A percentile compares a stretch with the other conserved stretches of the same genome.
phyloP scores from a whole-genome alignment of 1,140 invertebrate species.

The Microvelia longipes region DNA sequence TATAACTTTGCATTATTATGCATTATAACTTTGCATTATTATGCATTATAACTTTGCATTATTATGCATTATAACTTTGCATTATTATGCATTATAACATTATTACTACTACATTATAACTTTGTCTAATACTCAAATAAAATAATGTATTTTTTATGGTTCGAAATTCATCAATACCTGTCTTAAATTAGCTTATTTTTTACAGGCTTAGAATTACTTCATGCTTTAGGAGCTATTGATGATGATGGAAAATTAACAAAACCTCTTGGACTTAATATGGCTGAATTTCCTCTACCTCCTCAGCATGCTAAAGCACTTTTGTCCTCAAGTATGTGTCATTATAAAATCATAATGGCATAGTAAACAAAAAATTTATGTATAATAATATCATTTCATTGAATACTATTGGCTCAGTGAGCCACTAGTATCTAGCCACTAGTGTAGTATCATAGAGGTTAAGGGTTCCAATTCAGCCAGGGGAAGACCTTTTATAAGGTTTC shows the following conservation, averaged over 20 bases:
- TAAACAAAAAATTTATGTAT: neutral
- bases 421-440: neutral
- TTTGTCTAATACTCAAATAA: too few relatives aligned
- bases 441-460: neutral
- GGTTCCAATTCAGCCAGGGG: neutral
- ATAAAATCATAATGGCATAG: neutral
- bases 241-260: conserved; percentile 61
- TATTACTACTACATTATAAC: too few relatives aligned
- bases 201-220: conserved; percentile 6
- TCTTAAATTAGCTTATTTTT: too few relatives aligned
- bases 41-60: too few relatives aligned
- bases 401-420: neutral
- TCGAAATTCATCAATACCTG: too few relatives aligned
- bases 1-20: too few relatives aligned
- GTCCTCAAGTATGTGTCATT: conserved; percentile 42
- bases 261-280: conserved; percentile 69
- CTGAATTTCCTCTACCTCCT: conserved; percentile 81
- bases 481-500: neutral
- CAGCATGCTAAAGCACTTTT: conserved; percentile 78
- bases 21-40: too few relatives aligned
- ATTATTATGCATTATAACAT: too few relatives aligned
- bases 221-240: conserved; percentile 47
- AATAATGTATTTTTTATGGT: too few relatives aligned
- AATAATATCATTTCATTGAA: neutral
- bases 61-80: too few relatives aligned